Percentiles rank a stretch among this genome's conserved stretches.
These are phyloP conservation scores for Drosophila varians DNA, from an alignment of 1,140 invertebrate genomes.

Conservation along the genomic window DNA sequence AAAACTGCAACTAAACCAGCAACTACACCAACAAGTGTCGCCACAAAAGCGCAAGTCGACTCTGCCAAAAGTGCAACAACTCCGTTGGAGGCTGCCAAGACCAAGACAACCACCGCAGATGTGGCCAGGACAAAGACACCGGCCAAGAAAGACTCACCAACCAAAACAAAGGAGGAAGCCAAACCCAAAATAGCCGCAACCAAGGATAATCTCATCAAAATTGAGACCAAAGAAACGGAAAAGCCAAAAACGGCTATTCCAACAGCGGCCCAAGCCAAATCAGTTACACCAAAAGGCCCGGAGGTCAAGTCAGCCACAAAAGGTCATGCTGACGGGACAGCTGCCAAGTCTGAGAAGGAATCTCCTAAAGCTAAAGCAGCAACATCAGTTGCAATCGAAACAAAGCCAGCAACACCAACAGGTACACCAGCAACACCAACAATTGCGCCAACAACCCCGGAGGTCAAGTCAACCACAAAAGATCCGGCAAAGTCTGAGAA, in stretches of 20 bases:
- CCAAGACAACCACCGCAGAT: slow-evolving; percentile 7
- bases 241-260: slow-evolving; percentile 5
- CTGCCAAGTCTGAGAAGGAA: neutral
- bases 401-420: neutral
- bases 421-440: slow-evolving; percentile 5
- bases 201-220: neutral
- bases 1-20: slow-evolving; percentile 8
- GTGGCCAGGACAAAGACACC: too few relatives aligned
- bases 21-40: neutral
- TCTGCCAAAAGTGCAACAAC: neutral
- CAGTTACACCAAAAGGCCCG: neutral
- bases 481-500: neutral
- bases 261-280: slow-evolving; percentile 1
- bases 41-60: neutral
- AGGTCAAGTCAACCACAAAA: neutral
- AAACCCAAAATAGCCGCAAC: slow-evolving; percentile 4
- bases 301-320: neutral
- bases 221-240: neutral
- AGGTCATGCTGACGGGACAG: neutral
- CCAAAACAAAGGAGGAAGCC: slow-evolving; percentile 1
- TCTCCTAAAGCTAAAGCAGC: slow-evolving; percentile 11
- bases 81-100: neutral
- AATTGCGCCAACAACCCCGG: slow-evolving; percentile 10
- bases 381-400: neutral
- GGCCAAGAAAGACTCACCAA: slow-evolving; percentile 11